Conservation (phyloP, 2,888 invertebrate genomes). For the Phaonia tiefii region DNA sequence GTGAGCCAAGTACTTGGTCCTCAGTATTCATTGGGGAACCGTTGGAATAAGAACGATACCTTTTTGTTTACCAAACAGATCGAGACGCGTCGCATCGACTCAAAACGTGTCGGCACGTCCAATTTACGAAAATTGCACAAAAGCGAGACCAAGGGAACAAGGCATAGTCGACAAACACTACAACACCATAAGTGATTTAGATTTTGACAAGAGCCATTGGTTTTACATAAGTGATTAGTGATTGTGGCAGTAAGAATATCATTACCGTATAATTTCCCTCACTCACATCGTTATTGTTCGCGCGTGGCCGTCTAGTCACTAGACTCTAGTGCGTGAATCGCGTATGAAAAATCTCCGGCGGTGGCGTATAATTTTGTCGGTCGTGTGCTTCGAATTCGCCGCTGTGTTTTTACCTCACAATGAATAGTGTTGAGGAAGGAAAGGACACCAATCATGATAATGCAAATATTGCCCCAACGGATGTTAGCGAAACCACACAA, state of each 20-base stretch:
- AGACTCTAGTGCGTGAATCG: not conserved
- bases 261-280: no score
- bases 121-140: not conserved
- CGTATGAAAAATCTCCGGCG: constrained; percentile 20
- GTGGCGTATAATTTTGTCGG: constrained; percentile 8
- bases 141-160: constrained; percentile 1
- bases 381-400: not conserved
- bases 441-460: constrained; percentile 18
- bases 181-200: constrained; percentile 46
- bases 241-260: no score
- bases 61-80: constrained; percentile 1
- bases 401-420: no score
- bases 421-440: constrained; percentile 53
- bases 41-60: constrained; percentile 41
- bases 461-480: constrained; percentile 21
- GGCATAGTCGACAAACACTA: not conserved
- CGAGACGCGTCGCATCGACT: not conserved
- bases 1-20: constrained; percentile 41
- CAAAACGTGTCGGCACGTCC: constrained; percentile 2
- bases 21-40: constrained; percentile 53
- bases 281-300: no score
- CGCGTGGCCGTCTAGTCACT: no score
- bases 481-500: not conserved
- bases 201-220: constrained; percentile 28
- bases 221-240: constrained; percentile 1